A percentile compares a stretch with the other conserved stretches of the same genome.
Conservation (phyloP, 2,888 invertebrate genomes). For the Tenthredo amoena region DNA sequence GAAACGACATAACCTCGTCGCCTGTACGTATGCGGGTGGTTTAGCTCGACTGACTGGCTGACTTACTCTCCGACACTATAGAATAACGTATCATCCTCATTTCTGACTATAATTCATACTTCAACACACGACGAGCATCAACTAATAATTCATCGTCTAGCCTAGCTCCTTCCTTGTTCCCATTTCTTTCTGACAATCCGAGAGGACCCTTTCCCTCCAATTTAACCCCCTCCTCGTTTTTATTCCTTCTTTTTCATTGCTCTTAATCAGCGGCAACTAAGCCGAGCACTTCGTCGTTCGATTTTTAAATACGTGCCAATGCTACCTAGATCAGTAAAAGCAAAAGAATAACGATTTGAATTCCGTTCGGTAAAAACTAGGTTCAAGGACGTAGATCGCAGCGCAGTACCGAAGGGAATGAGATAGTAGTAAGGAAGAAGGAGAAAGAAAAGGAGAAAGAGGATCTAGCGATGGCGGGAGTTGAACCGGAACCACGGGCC, state of each 20-base stretch:
- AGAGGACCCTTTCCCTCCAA: neutral
- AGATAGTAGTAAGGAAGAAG: constrained; percentile 17
- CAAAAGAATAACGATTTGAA: neutral
- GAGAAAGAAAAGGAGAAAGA: constrained; percentile 37
- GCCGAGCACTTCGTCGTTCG: neutral
- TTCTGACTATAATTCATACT: neutral
- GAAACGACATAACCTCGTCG: constrained; percentile 25
- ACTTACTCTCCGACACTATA: neutral
- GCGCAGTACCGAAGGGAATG: neutral
- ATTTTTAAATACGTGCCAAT: neutral
- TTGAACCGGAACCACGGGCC: constrained; percentile 73
- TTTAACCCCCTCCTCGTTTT: neutral
- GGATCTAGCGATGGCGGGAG: neutral
- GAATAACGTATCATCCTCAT: neutral
- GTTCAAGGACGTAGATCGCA: constrained; percentile 23
- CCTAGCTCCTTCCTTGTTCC: neutral
- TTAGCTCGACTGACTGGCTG: constrained; percentile 1
- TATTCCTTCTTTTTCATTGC: neutral
- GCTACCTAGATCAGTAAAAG: neutral
- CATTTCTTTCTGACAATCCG: neutral
- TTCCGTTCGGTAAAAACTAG: neutral
- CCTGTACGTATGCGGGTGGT: constrained; percentile 26
- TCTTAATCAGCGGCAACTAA: neutral
- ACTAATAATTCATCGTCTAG: neutral
- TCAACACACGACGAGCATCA: neutral